Base-by-base conservation (phyloP, 30 jellyfish, hydroid and myxozoan genomes). In the Turritopsis rubra region DNA sequence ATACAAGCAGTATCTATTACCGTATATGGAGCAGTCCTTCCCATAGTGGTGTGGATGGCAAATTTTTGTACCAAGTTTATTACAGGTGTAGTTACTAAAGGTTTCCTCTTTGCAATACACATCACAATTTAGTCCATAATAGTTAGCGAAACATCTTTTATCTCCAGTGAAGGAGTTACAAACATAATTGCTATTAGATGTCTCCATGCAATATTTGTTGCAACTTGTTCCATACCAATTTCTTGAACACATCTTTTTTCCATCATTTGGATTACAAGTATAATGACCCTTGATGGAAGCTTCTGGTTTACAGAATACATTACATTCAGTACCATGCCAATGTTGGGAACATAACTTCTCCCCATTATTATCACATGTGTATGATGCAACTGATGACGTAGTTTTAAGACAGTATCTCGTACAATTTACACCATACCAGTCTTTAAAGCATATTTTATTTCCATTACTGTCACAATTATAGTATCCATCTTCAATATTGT, bases 71-170 rank as follows among this genome's bases (percentile, higher is more conserved):
- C 82, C 82, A 74, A 23, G 26, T 17, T 74, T 22, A 74, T 74
- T 74, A 21, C 82, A 74, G 23, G 82, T 74, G 71, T 74, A 74
- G 21, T 74, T 74, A 22, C 8, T 68, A n/a, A 0, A 8, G 28
- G 19, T 27, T 68, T 68, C 77, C 19, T 18, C 52, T 80, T 52
- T 53, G 65, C 87, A 41, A 52, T 80, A 80, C 29, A 52, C 65
- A 22, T 65, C 79, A 80, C 87, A 80, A 29, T 80, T 80, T 1
- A 31, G 52, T 27, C 87, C 87, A 80, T 80, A 60, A 29, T 52
- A 80, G 52, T 80, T 41, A 13, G 21, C 53, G 18, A 13, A 19
- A 26, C 87, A 80, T 17, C 52, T 21, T 65, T 80, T 80, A 9
- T 80, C 81, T 3, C 87, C 87, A 68, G 77, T 68, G 22, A 21